phyloP scores from a whole-genome alignment of 2,888 invertebrate genomes.

The Cerceris rybyensis region DNA sequence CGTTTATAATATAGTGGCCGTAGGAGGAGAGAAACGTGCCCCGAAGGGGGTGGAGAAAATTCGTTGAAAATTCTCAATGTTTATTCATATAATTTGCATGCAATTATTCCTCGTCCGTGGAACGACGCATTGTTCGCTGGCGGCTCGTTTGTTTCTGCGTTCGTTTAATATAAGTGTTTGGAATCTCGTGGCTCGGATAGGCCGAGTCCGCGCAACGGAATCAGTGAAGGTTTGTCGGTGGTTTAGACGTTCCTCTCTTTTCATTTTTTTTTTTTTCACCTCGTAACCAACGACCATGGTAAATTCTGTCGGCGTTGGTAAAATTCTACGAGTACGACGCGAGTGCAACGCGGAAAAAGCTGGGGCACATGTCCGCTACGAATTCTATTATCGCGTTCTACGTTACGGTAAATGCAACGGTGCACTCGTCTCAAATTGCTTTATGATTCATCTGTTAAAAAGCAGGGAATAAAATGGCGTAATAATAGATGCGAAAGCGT shows the following conservation, averaged over 20 bases:
- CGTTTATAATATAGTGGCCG: constrained; percentile 52
- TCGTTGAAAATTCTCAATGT: constrained; percentile 74
- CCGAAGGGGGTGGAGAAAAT: constrained; percentile 64
- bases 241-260: too few species aligned
- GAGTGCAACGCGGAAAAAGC: not conserved
- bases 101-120: constrained; percentile 71
- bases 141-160: constrained; percentile 17
- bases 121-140: constrained; percentile 4
- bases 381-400: constrained; percentile 41
- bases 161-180: constrained; percentile 5
- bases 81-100: constrained; percentile 76
- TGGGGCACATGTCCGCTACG: constrained; percentile 6
- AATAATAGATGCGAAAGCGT: constrained; percentile 42
- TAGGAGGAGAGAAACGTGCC: constrained; percentile 28
- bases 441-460: constrained; percentile 48
- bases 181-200: too few species aligned
- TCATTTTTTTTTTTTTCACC: too few species aligned
- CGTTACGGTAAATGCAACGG: constrained; percentile 21
- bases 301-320: not conserved
- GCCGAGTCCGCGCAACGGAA: too few species aligned
- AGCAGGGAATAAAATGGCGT: constrained; percentile 30
- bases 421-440: constrained; percentile 39
- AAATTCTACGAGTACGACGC: not conserved
- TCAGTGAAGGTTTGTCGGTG: too few species aligned
- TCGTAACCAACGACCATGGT: not conserved